Conservation (phyloP, 2,888 invertebrate species). For the Phengaris arion region DNA sequence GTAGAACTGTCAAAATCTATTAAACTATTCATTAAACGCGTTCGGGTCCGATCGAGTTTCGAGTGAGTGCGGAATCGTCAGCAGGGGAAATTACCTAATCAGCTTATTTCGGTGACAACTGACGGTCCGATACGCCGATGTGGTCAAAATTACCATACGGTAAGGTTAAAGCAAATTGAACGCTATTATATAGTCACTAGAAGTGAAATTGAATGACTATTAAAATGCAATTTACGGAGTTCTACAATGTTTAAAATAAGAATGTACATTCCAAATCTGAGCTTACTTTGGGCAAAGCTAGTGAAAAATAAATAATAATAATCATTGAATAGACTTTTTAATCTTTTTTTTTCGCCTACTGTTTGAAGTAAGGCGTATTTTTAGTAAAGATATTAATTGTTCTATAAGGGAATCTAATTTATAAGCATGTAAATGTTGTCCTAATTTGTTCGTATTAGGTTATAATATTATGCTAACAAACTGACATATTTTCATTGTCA, state of each 20-base stretch:
- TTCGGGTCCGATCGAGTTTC: conserved; percentile 47
- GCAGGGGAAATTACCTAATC: conserved; percentile 71
- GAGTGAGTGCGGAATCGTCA: conserved; percentile 45
- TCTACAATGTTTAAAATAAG: not conserved
- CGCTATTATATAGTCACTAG: not conserved
- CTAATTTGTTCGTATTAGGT: too few relatives aligned
- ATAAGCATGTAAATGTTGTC: too few relatives aligned
- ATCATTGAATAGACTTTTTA: too few relatives aligned
- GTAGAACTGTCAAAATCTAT: not conserved
- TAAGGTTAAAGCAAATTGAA: not conserved
- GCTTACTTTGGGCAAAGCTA: too few relatives aligned
- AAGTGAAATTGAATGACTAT: not conserved
- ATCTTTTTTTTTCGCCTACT: too few relatives aligned
- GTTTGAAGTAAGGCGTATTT: too few relatives aligned
- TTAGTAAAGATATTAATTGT: too few relatives aligned
- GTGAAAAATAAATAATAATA: too few relatives aligned
- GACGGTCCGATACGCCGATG: conserved; percentile 39
- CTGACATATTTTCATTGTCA: too few relatives aligned
- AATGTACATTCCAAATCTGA: not conserved
- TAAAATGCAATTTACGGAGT: not conserved
- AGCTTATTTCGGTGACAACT: conserved; percentile 63
- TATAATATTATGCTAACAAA: too few relatives aligned
- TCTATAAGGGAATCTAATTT: too few relatives aligned
- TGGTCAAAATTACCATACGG: not conserved
- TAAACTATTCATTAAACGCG: not conserved